phyloP scores from a whole-genome alignment of 2,113 vertebrate genomes.

The Triplophysa siluroides region DNA sequence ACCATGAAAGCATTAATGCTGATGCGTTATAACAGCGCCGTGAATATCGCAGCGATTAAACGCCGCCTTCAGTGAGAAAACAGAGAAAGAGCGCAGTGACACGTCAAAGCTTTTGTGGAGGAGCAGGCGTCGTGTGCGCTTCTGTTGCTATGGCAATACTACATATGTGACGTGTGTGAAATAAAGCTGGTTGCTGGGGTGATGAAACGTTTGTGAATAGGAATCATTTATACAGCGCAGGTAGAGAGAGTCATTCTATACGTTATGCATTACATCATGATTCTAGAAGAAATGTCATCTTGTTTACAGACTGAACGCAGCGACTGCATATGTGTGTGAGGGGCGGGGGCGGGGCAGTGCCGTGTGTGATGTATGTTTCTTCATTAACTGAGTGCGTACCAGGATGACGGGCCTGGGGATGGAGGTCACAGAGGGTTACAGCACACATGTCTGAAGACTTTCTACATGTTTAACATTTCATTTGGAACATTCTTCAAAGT shows the following conservation, averaged over 20 bases:
- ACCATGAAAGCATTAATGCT: conserved; percentile 28
- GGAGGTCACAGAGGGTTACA: too few species aligned
- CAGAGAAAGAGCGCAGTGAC: neutral
- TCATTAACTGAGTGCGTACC: conserved; percentile 31
- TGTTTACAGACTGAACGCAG: conserved; percentile 20
- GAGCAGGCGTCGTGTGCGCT: conserved; percentile 28
- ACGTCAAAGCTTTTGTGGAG: conserved; percentile 44
- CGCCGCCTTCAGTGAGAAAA: neutral
- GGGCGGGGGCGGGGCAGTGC: neutral
- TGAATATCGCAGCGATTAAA: conserved; percentile 25
- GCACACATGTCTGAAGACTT: too few species aligned
- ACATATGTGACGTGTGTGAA: conserved; percentile 48
- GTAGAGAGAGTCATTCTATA: conserved; percentile 9
- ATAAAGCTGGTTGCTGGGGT: conserved; percentile 52
- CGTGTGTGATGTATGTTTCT: conserved; percentile 22
- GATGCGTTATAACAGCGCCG: neutral
- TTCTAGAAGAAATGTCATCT: neutral
- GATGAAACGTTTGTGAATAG: conserved; percentile 29
- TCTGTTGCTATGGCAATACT: conserved; percentile 56
- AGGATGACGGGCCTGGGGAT: too few species aligned
- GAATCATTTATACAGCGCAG: neutral
- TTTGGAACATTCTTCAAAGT: too few species aligned
- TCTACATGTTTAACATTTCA: too few species aligned
- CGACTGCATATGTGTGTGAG: conserved; percentile 20
- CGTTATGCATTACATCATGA: neutral